A percentile compares a stretch with the other conserved stretches of the same genome.
Conservation (phyloP, 2,888 invertebrate species). For the Clivina fossor region DNA sequence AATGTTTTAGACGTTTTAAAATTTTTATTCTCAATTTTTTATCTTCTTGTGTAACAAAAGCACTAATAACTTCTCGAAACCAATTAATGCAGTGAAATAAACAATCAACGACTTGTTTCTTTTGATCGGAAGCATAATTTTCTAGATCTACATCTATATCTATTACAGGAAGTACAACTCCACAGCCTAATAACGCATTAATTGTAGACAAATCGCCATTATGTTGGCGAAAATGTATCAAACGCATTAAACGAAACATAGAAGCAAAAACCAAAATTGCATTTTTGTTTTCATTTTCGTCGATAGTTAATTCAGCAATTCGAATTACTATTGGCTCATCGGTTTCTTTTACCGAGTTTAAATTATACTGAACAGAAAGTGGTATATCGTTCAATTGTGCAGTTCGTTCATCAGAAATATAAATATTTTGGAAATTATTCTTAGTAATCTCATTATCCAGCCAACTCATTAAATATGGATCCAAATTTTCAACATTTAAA, state of each 20-base stretch:
- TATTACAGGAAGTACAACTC: constrained; percentile 69
- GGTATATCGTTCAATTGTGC: constrained; percentile 54
- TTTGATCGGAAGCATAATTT: constrained; percentile 56
- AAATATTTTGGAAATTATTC: constrained; percentile 65
- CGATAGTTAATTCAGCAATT: constrained; percentile 55
- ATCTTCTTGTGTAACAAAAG: constrained; percentile 68
- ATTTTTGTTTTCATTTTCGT: constrained; percentile 37
- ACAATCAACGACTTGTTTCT: constrained; percentile 64
- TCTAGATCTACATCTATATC: constrained; percentile 58
- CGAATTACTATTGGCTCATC: constrained; percentile 63
- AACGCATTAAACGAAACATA: constrained; percentile 71
- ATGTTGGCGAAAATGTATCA: constrained; percentile 65
- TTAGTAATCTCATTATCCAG: constrained; percentile 64
- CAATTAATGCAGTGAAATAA: constrained; percentile 76
- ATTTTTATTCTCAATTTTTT: constrained; percentile 61
- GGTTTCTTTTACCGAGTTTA: constrained; percentile 63
- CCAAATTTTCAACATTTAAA: constrained; percentile 55
- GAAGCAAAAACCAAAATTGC: constrained; percentile 62
- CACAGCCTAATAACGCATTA: constrained; percentile 82
- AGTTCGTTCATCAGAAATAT: constrained; percentile 59
- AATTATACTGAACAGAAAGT: constrained; percentile 61
- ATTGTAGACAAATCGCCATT: constrained; percentile 71
- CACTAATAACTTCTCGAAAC: constrained; percentile 76
- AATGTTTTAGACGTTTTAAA: constrained; percentile 44
- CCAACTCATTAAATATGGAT: constrained; percentile 66